These are phyloP conservation scores for Nematostella vectensis DNA, from an alignment of 92 coral and sea anemone genomes.

Conservation along the genomic window DNA sequence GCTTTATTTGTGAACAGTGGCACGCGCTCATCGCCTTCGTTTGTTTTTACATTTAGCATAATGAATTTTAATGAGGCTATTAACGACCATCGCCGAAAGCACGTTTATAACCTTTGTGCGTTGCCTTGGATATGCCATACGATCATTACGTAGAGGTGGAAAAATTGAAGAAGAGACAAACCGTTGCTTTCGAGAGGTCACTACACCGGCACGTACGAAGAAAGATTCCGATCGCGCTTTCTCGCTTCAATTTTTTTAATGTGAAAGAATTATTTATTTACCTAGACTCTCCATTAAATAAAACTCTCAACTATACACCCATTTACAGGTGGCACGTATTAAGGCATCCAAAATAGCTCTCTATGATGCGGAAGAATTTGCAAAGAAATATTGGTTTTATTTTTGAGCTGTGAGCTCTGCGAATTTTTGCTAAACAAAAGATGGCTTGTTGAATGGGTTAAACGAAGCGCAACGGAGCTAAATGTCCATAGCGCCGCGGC, in stretches of 20 bases:
- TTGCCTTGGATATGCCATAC: conserved; percentile 1
- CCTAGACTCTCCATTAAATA: no score
- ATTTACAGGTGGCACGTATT: no score
- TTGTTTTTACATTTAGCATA: conserved; percentile 1
- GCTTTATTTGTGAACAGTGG: background rate
- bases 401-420: background rate
- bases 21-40: conserved; percentile 7
- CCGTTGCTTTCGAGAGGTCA: background rate
- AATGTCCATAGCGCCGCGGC: no score
- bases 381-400: background rate
- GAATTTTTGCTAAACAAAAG: no score
- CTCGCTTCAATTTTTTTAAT: no score
- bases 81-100: background rate
- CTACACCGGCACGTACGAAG: background rate
- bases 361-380: background rate
- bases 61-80: conserved; percentile 2
- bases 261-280: no score
- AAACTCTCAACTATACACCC: no score
- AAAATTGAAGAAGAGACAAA: background rate
- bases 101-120: background rate
- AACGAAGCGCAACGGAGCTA: no score
- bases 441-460: no score
- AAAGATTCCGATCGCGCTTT: background rate
- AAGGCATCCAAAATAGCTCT: background rate
- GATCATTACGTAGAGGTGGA: background rate